Conservation (phyloP, 1,140 invertebrate genomes). For the Drosophila watanabei region DNA sequence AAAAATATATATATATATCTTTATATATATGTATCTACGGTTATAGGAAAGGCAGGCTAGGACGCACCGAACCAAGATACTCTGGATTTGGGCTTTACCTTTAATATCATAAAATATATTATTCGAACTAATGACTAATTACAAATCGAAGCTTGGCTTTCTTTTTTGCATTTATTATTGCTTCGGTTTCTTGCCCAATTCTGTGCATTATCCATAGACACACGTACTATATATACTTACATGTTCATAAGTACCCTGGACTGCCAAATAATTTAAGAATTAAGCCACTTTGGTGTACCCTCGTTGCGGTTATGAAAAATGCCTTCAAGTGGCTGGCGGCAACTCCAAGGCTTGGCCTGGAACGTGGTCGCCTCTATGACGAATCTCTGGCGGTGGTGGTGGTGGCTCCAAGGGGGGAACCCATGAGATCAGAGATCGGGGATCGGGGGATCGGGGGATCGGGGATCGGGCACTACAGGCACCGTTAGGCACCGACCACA, state of each 20-base stretch:
- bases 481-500: constrained; percentile 69
- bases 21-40: neutral
- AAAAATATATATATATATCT: constrained; percentile 7
- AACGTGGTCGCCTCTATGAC: constrained; percentile 68
- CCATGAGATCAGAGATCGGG: neutral
- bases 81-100: neutral
- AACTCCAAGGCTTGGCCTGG: constrained; percentile 65
- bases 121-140: neutral
- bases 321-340: constrained; percentile 38
- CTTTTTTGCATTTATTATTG: neutral
- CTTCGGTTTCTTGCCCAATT: constrained; percentile 2
- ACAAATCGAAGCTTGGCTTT: neutral
- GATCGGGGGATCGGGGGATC: neutral
- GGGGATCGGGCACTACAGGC: constrained; percentile 55
- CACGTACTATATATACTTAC: neutral
- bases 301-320: constrained; percentile 39
- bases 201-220: neutral
- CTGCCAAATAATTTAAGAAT: constrained; percentile 28
- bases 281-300: constrained; percentile 35
- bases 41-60: constrained; percentile 5
- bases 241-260: neutral
- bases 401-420: neutral
- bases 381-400: constrained; percentile 54
- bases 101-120: neutral
- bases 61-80: constrained; percentile 16